Base-by-base conservation (phyloP, 2,797 vertebrate species). In the Xiphorhynchus erythropygius region DNA sequence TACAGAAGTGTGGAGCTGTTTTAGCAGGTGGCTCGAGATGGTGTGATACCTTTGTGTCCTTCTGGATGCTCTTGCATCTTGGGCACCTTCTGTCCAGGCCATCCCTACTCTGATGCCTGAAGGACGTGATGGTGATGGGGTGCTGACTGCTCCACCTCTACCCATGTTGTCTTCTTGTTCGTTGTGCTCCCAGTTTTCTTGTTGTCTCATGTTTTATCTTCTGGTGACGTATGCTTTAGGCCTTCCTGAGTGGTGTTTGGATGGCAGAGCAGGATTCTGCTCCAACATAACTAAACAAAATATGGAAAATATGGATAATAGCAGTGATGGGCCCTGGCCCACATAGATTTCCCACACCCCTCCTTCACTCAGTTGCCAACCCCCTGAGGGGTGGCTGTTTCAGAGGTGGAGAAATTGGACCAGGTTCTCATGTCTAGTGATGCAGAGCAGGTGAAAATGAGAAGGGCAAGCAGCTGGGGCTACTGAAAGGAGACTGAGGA, bases 261-360 rank as follows among this genome's bases (percentile, higher is more conserved):
- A 63, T 74, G 59, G 67, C 42, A 67, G n/a, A 94, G 32, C 0
- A 0, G 56, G 32, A 52, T 62, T 96, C 78, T 95, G 87, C 75
- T 93, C 93, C 93, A 96, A 92, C 49, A 35, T 16, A 89, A 35
- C 8, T 32, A 75, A 92, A 78, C 24, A 59, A 89, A 94, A 65
- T 46, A 27, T 18, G 82, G 91, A 96, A 96, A 94, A 83, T 91
- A 75, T 4, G 27, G 60, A 9, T 96, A 87, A 91, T 62, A 75
- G 59, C 63, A 68, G 53, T 55, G 42, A 78, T 80, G 70, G 70
- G 65, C 65, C 80, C 80, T 62, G 63, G 85, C 91, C 65, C 50
- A 41, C 0, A 5, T 59, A 79, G 47, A 30, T 42, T 41, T 95
- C 90, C 52, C 90, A 93, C 87, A 18, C 80, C n/a, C 9, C 62